Percentiles rank a stretch among this genome's conserved stretches.
These are phyloP conservation scores for Corythaeola cristata DNA, from an alignment of 2,113 vertebrate genomes.

Conservation along the genomic window DNA sequence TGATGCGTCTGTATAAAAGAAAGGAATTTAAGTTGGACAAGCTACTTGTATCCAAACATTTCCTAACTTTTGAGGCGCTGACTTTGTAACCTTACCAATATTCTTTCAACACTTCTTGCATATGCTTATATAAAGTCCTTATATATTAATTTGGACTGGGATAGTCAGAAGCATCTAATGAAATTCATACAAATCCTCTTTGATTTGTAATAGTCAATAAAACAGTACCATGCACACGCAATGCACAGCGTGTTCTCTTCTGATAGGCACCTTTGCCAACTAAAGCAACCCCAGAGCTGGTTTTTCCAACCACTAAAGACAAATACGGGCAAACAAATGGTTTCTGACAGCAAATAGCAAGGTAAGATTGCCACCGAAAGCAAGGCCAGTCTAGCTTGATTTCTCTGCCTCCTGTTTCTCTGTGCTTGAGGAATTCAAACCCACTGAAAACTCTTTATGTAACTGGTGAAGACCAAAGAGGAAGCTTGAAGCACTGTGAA, in stretches of 20 bases:
- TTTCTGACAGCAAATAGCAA: not conserved
- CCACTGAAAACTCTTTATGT: not conserved
- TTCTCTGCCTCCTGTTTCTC: not conserved
- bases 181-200: not conserved
- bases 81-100: not conserved
- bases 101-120: not conserved
- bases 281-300: not conserved
- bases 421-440: not conserved
- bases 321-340: not conserved
- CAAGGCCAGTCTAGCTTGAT: not conserved
- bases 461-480: not conserved
- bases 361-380: not conserved
- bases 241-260: not conserved
- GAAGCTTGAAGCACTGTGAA: not conserved
- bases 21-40: not conserved
- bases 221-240: not conserved
- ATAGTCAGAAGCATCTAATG: not conserved
- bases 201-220: not conserved
- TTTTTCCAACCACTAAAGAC: not conserved
- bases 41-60: not conserved
- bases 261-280: not conserved
- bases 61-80: not conserved
- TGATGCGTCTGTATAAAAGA: not conserved
- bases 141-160: not conserved
- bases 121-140: not conserved